These are phyloP conservation scores for Whitmania pigra DNA, from an alignment of 1,140 invertebrate genomes.

Conservation along the genomic window DNA sequence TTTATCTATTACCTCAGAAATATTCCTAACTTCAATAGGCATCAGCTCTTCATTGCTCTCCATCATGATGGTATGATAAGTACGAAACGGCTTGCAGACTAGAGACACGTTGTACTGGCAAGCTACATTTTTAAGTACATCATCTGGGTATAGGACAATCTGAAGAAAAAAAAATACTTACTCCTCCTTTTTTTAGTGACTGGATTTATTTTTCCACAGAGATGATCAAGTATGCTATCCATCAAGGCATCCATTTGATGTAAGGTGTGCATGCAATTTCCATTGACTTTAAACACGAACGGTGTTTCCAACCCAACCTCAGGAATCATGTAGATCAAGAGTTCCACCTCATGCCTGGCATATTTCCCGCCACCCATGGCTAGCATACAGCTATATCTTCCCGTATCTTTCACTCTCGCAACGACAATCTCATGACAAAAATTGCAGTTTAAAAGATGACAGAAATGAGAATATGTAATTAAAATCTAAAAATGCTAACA, in stretches of 20 bases:
- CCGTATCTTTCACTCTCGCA: neutral
- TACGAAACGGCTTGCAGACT: neutral
- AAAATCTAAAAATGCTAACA: no score
- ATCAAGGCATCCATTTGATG: neutral
- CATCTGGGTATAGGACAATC: neutral
- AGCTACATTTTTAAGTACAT: neutral
- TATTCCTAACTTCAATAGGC: neutral
- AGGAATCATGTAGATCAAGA: neutral
- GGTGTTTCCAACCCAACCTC: neutral
- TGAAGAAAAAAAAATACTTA: conserved; percentile 1
- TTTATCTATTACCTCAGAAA: neutral
- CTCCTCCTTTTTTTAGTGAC: neutral
- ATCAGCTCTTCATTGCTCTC: neutral
- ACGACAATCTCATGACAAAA: neutral
- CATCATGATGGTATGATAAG: neutral
- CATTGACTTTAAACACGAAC: neutral
- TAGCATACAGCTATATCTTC: neutral
- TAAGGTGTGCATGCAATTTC: neutral
- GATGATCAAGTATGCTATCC: neutral
- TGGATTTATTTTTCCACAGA: conserved; percentile 5
- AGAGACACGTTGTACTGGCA: conserved; percentile 4
- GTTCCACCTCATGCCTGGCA: neutral
- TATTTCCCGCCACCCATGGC: neutral
- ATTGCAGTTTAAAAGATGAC: no score
- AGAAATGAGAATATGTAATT: no score